phyloP scores from a whole-genome alignment of 1,140 invertebrate genomes.

The Aphelinus certus region DNA sequence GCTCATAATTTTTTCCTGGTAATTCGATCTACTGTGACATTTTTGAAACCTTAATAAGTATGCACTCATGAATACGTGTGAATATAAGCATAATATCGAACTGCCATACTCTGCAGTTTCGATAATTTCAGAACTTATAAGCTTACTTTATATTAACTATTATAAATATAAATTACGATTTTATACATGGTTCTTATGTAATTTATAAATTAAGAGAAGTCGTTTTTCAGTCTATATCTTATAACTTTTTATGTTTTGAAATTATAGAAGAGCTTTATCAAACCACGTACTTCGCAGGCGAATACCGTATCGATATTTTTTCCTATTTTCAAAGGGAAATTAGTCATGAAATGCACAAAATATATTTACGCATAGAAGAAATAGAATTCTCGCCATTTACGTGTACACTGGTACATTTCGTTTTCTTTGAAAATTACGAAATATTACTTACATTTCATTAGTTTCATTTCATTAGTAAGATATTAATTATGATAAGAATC shows the following conservation, averaged over 20 bases:
- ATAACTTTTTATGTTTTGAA: constrained; percentile 35
- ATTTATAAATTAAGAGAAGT: constrained; percentile 14
- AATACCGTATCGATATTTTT: constrained; percentile 22
- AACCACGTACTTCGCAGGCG: constrained; percentile 39
- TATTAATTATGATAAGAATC: no score
- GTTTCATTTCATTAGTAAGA: no score
- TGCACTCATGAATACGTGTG: neutral
- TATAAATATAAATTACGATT: constrained; percentile 20
- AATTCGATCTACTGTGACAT: constrained; percentile 22
- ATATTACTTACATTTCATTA: no score
- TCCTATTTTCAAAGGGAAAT: no score
- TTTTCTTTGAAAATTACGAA: no score
- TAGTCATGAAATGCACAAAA: neutral
- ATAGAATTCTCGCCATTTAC: neutral
- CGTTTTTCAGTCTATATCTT: neutral
- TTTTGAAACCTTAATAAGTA: constrained; percentile 18
- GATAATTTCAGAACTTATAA: constrained; percentile 18
- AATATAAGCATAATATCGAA: constrained; percentile 13
- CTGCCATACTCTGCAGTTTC: constrained; percentile 16
- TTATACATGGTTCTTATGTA: constrained; percentile 24
- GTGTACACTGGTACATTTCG: neutral
- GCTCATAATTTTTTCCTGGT: constrained; percentile 8
- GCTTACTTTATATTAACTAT: constrained; percentile 25
- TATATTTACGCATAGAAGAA: constrained; percentile 1
- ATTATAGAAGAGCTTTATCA: constrained; percentile 35